Conservation (phyloP, 2,797 vertebrate genomes). For the Diglossa cyanea region DNA sequence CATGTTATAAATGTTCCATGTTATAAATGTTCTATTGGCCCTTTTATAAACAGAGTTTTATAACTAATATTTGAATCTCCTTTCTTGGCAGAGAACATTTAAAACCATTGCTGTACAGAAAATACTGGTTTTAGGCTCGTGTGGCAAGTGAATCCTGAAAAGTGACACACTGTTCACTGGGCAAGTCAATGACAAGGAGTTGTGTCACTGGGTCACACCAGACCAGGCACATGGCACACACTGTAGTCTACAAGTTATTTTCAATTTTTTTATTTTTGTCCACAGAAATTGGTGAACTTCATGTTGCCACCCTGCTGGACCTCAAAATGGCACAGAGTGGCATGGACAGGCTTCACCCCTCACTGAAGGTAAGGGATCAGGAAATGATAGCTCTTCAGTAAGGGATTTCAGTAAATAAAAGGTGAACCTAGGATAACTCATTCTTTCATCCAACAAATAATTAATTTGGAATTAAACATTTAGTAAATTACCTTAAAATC, state of each 20-base stretch:
- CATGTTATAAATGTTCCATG: neutral
- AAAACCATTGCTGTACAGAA: neutral
- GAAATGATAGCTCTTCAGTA: neutral
- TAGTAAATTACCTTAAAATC: neutral
- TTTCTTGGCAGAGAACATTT: neutral
- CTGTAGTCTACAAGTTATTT: neutral
- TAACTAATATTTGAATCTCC: neutral
- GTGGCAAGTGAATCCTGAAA: neutral
- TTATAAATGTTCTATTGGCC: neutral
- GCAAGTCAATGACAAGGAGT: neutral
- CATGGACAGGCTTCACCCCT: neutral
- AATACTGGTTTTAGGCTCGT: rapidly evolving
- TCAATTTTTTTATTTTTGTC: rapidly evolving
- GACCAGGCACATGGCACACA: neutral
- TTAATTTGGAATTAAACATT: neutral
- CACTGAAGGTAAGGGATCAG: neutral
- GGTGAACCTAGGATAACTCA: neutral
- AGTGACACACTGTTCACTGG: neutral
- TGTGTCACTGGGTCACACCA: neutral
- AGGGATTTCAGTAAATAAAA: neutral
- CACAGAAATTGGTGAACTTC: neutral
- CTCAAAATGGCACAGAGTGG: neutral
- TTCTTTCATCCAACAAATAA: neutral
- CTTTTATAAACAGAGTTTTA: neutral
- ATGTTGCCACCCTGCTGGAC: neutral